Conservation (phyloP, 2,113 vertebrate genomes). For the Propithecus coquereli region DNA sequence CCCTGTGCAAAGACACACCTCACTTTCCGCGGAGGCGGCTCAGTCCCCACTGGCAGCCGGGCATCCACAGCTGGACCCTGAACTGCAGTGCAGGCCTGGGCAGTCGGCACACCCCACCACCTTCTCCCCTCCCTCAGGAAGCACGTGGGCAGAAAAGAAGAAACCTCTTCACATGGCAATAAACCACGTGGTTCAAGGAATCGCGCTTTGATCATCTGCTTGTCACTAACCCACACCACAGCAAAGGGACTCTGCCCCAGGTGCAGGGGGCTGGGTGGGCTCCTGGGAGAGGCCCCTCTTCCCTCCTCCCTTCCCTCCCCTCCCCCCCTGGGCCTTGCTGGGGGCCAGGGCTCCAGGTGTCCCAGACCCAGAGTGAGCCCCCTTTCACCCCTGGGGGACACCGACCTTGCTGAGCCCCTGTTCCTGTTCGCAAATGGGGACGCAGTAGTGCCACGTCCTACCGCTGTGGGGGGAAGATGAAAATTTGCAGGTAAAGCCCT, state of each 20-base stretch:
- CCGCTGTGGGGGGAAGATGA: background rate
- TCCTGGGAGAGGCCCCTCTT: background rate
- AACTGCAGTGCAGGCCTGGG: no score
- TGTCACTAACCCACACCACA: background rate
- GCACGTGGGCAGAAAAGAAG: background rate
- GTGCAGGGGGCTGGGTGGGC: background rate
- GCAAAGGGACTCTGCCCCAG: background rate
- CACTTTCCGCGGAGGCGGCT: background rate
- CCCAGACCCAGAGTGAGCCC: no score
- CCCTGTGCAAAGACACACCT: background rate
- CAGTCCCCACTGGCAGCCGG: background rate
- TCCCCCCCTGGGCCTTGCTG: background rate
- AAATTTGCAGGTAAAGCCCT: no score
- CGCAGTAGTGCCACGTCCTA: background rate
- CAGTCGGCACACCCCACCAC: no score
- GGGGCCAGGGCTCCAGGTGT: no score
- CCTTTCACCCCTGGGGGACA: background rate
- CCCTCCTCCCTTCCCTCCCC: background rate
- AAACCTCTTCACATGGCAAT: background rate
- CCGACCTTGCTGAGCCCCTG: background rate
- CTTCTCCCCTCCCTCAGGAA: fast-evolving
- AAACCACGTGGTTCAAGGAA: background rate
- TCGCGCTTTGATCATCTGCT: background rate
- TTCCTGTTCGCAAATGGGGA: background rate
- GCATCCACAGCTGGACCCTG: no score